phyloP scores from a whole-genome alignment of 92 coral and sea anemone species.

The Ricordea florida region DNA sequence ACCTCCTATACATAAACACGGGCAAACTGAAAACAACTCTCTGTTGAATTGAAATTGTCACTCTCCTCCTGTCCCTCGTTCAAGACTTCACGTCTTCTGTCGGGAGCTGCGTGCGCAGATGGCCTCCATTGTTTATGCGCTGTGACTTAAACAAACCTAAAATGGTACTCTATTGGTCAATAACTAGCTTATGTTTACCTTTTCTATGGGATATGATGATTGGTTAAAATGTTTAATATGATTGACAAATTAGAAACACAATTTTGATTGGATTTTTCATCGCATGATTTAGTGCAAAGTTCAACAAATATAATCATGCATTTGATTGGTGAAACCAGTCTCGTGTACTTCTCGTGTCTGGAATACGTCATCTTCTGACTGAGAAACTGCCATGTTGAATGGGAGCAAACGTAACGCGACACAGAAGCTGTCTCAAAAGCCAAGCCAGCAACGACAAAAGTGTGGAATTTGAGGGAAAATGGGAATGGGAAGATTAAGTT shows the following conservation, averaged over 20 bases:
- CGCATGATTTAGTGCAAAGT: neutral
- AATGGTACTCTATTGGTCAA: constrained; percentile 44
- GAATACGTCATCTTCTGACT: neutral
- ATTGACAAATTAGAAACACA: constrained; percentile 12
- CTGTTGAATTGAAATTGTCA: no score
- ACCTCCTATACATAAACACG: neutral
- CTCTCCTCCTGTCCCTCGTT: constrained; percentile 32
- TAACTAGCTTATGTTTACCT: neutral
- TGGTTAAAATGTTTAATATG: neutral
- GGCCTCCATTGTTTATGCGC: constrained; percentile 36
- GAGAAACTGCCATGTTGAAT: constrained; percentile 23
- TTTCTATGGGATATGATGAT: neutral
- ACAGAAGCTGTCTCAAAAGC: neutral
- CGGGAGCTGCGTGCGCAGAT: constrained; percentile 14
- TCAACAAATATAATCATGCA: constrained; percentile 50
- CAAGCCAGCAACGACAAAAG: neutral
- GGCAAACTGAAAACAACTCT: neutral
- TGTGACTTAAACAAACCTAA: constrained; percentile 9
- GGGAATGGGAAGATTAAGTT: constrained; percentile 55
- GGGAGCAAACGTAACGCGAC: neutral
- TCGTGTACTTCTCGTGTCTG: neutral
- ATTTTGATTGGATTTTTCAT: constrained; percentile 74
- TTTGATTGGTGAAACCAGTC: neutral
- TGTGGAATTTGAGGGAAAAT: constrained; percentile 1
- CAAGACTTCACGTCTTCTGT: constrained; percentile 49